Conservation (phyloP, 2,797 vertebrate species). For the Anomalospiza imberbis region DNA sequence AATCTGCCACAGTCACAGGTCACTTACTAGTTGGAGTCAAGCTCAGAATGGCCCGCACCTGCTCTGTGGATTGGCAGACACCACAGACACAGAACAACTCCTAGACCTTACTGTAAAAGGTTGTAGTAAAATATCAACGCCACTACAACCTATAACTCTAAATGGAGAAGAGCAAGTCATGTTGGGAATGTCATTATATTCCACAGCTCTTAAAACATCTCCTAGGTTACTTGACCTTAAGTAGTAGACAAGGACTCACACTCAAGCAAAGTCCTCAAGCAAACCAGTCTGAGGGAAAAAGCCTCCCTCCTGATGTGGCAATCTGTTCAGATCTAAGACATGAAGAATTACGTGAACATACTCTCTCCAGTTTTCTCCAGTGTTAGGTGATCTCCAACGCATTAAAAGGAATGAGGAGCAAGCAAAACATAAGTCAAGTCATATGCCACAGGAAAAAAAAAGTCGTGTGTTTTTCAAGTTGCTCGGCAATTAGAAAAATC, state of each 20-base stretch:
- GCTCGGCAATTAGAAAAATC: background rate
- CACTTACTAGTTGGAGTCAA: background rate
- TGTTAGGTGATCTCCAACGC: background rate
- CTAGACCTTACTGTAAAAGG: background rate
- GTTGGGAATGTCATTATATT: background rate
- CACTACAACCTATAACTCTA: background rate
- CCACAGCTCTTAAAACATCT: background rate
- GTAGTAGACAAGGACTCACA: background rate
- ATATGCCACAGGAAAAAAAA: background rate
- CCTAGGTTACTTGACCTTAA: background rate
- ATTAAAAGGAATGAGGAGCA: background rate
- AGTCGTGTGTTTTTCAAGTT: background rate
- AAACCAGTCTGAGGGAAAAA: background rate
- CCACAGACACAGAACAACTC: background rate
- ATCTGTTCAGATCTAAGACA: background rate
- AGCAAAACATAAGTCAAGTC: background rate
- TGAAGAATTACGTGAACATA: accelerated
- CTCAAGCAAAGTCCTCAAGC: background rate
- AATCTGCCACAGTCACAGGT: background rate
- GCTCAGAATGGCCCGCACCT: background rate
- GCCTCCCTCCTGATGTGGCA: background rate
- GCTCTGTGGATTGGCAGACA: background rate
- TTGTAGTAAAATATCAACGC: background rate
- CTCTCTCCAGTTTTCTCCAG: background rate
- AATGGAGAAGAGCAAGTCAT: background rate